These are phyloP conservation scores for Andrena marginata DNA, from an alignment of 2,888 invertebrate species.

Conservation along the genomic window DNA sequence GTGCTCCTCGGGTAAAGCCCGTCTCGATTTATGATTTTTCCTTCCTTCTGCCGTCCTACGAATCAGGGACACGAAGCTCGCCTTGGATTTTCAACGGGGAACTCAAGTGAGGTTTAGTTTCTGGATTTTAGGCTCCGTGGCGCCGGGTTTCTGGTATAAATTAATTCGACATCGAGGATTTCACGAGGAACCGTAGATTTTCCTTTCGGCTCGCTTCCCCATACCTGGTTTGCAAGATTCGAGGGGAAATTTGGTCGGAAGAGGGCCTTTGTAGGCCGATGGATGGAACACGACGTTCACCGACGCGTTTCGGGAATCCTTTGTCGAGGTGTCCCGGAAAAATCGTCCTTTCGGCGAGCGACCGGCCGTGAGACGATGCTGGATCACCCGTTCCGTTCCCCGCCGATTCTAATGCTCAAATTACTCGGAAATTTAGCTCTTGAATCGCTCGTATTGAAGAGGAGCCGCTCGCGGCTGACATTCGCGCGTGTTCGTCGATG, in stretches of 20 bases:
- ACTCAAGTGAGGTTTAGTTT: background rate
- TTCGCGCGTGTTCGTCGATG: background rate
- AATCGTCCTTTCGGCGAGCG: conserved; percentile 32
- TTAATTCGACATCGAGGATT: conserved; percentile 14
- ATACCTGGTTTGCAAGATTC: background rate
- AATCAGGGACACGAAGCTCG: background rate
- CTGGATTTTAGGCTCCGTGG: background rate
- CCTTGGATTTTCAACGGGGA: background rate
- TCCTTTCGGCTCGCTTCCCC: background rate
- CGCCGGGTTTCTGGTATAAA: background rate
- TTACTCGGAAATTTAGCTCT: conserved; percentile 40
- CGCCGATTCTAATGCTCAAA: conserved; percentile 17
- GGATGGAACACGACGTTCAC: conserved; percentile 9
- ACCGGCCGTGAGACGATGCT: conserved; percentile 39
- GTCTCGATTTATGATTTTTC: background rate
- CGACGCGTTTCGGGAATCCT: conserved; percentile 25
- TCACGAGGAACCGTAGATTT: background rate
- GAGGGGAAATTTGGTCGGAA: conserved; percentile 23
- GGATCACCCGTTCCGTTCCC: conserved; percentile 19
- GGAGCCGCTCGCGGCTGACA: background rate
- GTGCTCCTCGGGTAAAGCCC: background rate
- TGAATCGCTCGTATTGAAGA: conserved; percentile 5
- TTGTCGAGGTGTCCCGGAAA: conserved; percentile 36
- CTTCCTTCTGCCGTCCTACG: too few relatives aligned
- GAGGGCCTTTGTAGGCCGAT: conserved; percentile 21